Conservation (phyloP, 1,140 invertebrate species). For the Antheraea pernyi region DNA sequence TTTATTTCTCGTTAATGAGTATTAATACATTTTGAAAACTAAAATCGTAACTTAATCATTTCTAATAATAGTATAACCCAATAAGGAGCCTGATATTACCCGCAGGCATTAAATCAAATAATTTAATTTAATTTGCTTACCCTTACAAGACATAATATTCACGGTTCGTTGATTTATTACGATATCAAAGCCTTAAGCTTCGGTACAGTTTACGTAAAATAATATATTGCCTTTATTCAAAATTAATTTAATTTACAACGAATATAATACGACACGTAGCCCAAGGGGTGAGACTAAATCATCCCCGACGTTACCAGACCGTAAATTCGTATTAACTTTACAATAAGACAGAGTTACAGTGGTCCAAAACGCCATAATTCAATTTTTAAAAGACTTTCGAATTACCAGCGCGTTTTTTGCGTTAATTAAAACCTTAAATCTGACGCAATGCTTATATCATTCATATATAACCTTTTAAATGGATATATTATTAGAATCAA, state of each 20-base stretch:
- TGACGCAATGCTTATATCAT: too few species aligned
- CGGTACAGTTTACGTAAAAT: neutral
- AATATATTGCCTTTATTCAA: neutral
- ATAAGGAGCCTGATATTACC: neutral
- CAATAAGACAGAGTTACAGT: neutral
- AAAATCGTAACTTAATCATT: too few species aligned
- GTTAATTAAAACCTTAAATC: too few species aligned
- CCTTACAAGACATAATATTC: neutral
- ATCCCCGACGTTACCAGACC: neutral
- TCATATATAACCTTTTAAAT: too few species aligned
- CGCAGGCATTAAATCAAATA: neutral
- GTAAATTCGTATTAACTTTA: neutral
- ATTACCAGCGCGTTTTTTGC: too few species aligned
- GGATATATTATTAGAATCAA: too few species aligned
- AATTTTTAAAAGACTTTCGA: neutral
- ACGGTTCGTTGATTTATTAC: constrained; percentile 1
- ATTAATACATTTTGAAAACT: too few species aligned
- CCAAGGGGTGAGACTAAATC: neutral
- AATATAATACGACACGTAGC: neutral
- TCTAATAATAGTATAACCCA: neutral
- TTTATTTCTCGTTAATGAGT: too few species aligned
- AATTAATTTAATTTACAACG: constrained; percentile 1
- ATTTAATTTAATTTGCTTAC: neutral
- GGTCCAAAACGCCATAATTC: neutral
- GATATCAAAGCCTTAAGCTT: neutral